Evolutionary conservation across 2,113 vertebrate species (phyloP).

Genomic region (Cranoglanis bouderius): DNA sequence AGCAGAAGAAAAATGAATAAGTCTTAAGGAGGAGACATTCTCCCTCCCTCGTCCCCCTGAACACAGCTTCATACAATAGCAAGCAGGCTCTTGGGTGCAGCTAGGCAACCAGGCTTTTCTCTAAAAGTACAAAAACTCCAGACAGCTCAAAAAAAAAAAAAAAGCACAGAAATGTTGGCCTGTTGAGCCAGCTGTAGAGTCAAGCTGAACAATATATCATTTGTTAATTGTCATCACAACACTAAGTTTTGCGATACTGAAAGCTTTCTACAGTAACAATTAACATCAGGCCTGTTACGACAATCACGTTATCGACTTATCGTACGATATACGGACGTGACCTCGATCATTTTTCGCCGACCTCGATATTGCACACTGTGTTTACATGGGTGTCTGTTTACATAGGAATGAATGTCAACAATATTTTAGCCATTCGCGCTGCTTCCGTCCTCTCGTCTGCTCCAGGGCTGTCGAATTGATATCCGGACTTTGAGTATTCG

Average conservation of each 20-base stretch:
- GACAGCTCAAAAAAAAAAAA: slow-evolving; percentile 46
- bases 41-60: slow-evolving; percentile 38
- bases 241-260: background rate
- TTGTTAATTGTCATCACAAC: background rate
- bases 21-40: slow-evolving; percentile 50
- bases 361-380: too few relatives aligned
- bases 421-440: too few relatives aligned
- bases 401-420: too few relatives aligned
- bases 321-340: too few relatives aligned
- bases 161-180: slow-evolving; percentile 59
- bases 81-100: slow-evolving; percentile 57
- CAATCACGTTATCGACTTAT: too few relatives aligned
- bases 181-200: slow-evolving; percentile 1
- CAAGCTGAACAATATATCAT: background rate
- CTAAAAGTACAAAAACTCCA: slow-evolving; percentile 58
- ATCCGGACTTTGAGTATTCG: too few relatives aligned
- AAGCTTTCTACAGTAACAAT: background rate
- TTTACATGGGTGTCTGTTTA: too few relatives aligned
- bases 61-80: slow-evolving; percentile 60
- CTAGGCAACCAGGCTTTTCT: slow-evolving; percentile 76
- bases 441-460: too few relatives aligned
- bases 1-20: slow-evolving; percentile 56
- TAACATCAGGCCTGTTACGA: background rate
- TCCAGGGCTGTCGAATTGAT: too few relatives aligned
- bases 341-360: too few relatives aligned